These are phyloP conservation scores for Mastomys natalensis DNA, from an alignment of 2,113 vertebrate species.

Conservation along the genomic window DNA sequence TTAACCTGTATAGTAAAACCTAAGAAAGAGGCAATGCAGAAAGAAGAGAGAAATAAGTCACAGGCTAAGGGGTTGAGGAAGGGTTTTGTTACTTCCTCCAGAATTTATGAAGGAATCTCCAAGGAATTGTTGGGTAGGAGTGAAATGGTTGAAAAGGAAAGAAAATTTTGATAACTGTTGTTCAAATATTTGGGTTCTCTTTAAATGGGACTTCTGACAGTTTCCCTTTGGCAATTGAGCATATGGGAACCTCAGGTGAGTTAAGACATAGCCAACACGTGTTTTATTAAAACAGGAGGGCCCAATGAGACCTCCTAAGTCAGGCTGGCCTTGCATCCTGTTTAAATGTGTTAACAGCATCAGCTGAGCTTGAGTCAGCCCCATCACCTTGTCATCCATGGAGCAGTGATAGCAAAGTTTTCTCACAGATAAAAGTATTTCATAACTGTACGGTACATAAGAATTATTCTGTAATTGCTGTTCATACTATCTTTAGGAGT, in stretches of 20 bases:
- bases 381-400: not conserved
- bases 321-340: not conserved
- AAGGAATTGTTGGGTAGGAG: not conserved
- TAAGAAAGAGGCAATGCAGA: not conserved
- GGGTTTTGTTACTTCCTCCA: not conserved
- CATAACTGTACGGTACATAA: not conserved
- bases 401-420: constrained; percentile 11
- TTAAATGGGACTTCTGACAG: constrained; percentile 37
- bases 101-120: constrained; percentile 17
- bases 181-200: constrained; percentile 42
- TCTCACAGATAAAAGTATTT: constrained; percentile 9
- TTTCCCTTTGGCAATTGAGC: constrained; percentile 6
- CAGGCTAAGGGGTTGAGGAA: not conserved
- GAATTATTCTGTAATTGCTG: not conserved
- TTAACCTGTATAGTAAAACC: constrained; percentile 44
- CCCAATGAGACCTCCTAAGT: not conserved
- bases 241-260: not conserved
- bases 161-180: constrained; percentile 29
- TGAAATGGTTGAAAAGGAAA: constrained; percentile 10
- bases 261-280: not conserved
- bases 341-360: not conserved
- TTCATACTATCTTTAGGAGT: not conserved
- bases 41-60: not conserved
- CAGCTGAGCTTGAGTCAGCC: not conserved
- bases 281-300: not conserved